Evolutionary conservation across 2,113 vertebrate genomes (phyloP).

Genomic region (Rousettus leschenaultii): DNA sequence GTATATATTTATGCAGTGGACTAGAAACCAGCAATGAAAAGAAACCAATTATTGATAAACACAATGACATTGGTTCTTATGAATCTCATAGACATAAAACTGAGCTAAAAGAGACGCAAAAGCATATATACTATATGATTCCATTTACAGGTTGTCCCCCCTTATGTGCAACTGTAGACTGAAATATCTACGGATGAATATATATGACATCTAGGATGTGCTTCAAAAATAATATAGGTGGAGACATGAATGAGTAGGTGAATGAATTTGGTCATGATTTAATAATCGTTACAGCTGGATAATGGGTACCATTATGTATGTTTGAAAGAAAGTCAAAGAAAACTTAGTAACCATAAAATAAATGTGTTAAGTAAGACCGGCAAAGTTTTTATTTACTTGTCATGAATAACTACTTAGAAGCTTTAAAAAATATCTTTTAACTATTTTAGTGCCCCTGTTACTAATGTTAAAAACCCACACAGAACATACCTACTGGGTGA

Average conservation of each 20-base stretch:
- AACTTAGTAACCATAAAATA: not conserved
- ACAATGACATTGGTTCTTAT: not conserved
- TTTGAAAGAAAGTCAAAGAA: not conserved
- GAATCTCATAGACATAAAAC: not conserved
- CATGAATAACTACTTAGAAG: slow-evolving; percentile 3
- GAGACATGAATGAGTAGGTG: not conserved
- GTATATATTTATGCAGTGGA: not conserved
- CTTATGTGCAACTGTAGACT: not conserved
- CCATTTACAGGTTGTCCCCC: not conserved
- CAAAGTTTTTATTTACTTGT: not conserved
- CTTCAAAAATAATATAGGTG: not conserved
- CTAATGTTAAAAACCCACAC: not conserved
- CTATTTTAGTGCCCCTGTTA: not conserved
- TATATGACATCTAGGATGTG: not conserved
- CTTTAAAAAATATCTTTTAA: not conserved
- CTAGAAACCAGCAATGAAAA: not conserved
- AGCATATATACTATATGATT: not conserved
- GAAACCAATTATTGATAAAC: not conserved
- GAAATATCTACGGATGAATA: not conserved
- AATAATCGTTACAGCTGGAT: not conserved
- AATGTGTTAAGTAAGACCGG: not conserved
- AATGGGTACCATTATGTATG: not conserved
- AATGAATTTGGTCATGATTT: not conserved
- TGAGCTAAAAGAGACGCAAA: not conserved
- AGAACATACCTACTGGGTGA: not conserved